Conservation (phyloP, 2,113 vertebrate species). For the Tachycineta bicolor region DNA sequence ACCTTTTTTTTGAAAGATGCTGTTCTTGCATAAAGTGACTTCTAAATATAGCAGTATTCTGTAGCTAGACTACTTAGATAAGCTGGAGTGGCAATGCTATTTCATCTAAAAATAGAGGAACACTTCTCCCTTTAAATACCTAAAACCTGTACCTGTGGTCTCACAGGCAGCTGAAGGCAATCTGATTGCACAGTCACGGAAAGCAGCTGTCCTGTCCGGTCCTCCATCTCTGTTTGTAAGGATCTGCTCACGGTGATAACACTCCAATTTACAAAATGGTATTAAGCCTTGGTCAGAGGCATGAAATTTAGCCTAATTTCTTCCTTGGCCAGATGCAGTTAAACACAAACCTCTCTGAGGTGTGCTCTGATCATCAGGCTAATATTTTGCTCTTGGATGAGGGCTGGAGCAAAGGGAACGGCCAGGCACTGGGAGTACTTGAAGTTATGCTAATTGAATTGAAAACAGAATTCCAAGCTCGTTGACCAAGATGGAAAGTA, state of each 20-base stretch:
- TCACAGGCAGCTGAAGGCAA: background rate
- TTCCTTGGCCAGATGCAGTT: background rate
- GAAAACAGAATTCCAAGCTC: background rate
- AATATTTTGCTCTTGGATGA: background rate
- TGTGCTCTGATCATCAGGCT: background rate
- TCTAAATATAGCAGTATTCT: constrained; percentile 24
- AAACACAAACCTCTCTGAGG: background rate
- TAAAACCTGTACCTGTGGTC: background rate
- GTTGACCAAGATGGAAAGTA: background rate
- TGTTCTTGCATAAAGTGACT: background rate
- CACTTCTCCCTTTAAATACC: background rate
- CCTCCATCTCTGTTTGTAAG: background rate
- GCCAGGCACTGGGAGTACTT: background rate
- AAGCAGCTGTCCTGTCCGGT: background rate
- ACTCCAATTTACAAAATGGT: background rate
- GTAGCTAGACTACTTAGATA: background rate
- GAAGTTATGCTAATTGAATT: background rate
- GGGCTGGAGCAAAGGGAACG: background rate
- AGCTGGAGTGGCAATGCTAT: background rate
- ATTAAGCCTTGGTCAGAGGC: background rate
- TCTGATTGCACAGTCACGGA: background rate
- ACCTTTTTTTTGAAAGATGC: background rate
- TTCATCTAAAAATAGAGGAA: constrained; percentile 28
- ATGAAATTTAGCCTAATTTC: background rate
- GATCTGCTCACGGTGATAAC: background rate